A percentile compares a stretch with the other conserved stretches of the same genome.
These are phyloP conservation scores for Leptoteleia sp. DNA, from an alignment of 1,140 invertebrate genomes.

Conservation along the genomic window DNA sequence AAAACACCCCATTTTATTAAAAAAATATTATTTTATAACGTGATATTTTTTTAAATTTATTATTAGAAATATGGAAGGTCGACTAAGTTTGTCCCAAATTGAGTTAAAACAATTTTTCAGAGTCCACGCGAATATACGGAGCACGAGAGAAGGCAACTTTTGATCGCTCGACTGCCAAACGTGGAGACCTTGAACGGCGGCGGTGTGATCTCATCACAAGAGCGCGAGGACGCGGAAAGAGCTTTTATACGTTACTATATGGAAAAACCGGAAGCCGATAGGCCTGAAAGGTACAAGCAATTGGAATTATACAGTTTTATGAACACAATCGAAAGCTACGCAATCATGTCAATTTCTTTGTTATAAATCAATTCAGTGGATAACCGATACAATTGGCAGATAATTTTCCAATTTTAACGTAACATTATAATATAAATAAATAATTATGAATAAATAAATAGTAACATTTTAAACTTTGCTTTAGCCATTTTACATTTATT, in stretches of 20 bases:
- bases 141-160: slow-evolving; percentile 91
- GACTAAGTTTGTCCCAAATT: slow-evolving; percentile 2
- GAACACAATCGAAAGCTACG: slow-evolving; percentile 17
- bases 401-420: no score
- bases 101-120: slow-evolving; percentile 81
- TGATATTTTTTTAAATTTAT: no score
- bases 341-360: slow-evolving; percentile 6
- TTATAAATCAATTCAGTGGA: background rate
- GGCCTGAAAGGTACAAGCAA: slow-evolving; percentile 85
- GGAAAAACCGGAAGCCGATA: slow-evolving; percentile 90
- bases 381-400: no score
- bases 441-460: no score
- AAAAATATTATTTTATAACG: no score
- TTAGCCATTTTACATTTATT: no score
- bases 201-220: slow-evolving; percentile 89
- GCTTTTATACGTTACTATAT: slow-evolving; percentile 96
- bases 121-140: slow-evolving; percentile 89
- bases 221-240: slow-evolving; percentile 94
- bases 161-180: slow-evolving; percentile 93
- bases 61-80: no score
- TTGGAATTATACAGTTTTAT: slow-evolving; percentile 16
- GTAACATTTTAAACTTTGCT: no score
- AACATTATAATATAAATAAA: no score
- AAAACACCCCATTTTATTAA: no score
- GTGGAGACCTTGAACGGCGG: slow-evolving; percentile 93